Evolutionary conservation across 2,797 vertebrate genomes (phyloP).

Genomic region (Rhinatrema bivittatum): DNA sequence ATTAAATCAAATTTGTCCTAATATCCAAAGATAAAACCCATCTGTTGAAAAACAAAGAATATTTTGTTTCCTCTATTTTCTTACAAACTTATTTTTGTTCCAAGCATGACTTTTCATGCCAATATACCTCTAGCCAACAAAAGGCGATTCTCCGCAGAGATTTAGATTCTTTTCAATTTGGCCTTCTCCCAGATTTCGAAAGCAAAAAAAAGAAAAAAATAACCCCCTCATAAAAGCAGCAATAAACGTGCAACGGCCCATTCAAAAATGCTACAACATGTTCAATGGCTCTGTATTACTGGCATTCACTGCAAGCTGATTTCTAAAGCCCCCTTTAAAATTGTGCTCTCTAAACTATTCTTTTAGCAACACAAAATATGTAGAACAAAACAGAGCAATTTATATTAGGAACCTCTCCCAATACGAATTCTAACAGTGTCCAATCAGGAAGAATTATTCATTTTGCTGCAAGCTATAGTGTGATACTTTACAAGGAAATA

Average conservation of each 20-base stretch:
- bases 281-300: constrained; percentile 13
- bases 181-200: constrained; percentile 5
- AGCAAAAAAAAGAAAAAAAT: no score
- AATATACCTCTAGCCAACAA: constrained; percentile 49
- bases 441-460: constrained; percentile 56
- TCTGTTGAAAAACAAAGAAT: constrained; percentile 52
- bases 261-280: constrained; percentile 7
- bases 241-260: neutral
- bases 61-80: constrained; percentile 45
- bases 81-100: constrained; percentile 26
- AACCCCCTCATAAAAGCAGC: constrained; percentile 6
- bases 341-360: constrained; percentile 10
- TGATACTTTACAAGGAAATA: constrained; percentile 41
- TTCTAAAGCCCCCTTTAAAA: constrained; percentile 11
- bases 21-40: constrained; percentile 22
- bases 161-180: constrained; percentile 34
- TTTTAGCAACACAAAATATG: constrained; percentile 19
- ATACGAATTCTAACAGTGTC: constrained; percentile 34
- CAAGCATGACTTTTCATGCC: constrained; percentile 46
- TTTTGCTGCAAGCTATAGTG: constrained; percentile 55
- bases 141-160: constrained; percentile 39
- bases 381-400: constrained; percentile 37
- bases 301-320: constrained; percentile 12
- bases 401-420: constrained; percentile 30
- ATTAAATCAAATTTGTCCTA: constrained; percentile 21